Evolutionary conservation across 2,888 invertebrate genomes (phyloP).

Genomic region (Seira musarum): DNA sequence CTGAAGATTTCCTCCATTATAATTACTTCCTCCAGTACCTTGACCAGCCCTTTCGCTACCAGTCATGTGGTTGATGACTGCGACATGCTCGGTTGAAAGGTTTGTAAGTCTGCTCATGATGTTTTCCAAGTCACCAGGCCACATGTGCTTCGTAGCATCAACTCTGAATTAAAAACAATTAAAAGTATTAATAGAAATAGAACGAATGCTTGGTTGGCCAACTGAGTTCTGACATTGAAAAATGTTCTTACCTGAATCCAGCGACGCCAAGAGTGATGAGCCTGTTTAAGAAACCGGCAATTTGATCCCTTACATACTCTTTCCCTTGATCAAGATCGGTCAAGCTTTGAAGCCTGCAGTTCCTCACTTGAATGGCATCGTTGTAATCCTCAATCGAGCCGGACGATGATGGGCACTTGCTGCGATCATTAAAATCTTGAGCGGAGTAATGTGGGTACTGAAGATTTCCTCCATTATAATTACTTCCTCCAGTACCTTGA

Average conservation of each 20-base stretch:
- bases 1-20: slow-evolving; percentile 65
- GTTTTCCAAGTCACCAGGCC: slow-evolving; percentile 79
- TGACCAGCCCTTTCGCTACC: slow-evolving; percentile 73
- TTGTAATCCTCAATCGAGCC: slow-evolving; percentile 70
- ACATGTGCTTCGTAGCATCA: slow-evolving; percentile 76
- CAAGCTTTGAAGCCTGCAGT: slow-evolving; percentile 82
- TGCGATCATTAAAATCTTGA: slow-evolving; percentile 71
- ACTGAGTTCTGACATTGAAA: slow-evolving; percentile 71
- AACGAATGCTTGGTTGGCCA: too few species aligned
- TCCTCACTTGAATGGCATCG: slow-evolving; percentile 75
- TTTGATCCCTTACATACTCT: slow-evolving; percentile 79
- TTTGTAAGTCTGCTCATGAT: slow-evolving; percentile 77
- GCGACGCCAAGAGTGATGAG: slow-evolving; percentile 84
- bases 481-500: slow-evolving; percentile 71
- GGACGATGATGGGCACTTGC: slow-evolving; percentile 68
- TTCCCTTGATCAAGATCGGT: slow-evolving; percentile 76
- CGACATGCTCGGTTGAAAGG: slow-evolving; percentile 74
- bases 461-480: slow-evolving; percentile 66
- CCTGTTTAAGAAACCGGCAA: slow-evolving; percentile 79
- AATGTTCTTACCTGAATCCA: slow-evolving; percentile 88
- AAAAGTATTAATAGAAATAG: not conserved
- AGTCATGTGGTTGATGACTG: slow-evolving; percentile 92
- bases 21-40: slow-evolving; percentile 71
- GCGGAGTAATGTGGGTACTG: slow-evolving; percentile 70
- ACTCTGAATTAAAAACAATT: slow-evolving; percentile 60